Evolutionary conservation across 2,113 vertebrate species (phyloP).

Genomic region (Eulacestoma nigropectus): DNA sequence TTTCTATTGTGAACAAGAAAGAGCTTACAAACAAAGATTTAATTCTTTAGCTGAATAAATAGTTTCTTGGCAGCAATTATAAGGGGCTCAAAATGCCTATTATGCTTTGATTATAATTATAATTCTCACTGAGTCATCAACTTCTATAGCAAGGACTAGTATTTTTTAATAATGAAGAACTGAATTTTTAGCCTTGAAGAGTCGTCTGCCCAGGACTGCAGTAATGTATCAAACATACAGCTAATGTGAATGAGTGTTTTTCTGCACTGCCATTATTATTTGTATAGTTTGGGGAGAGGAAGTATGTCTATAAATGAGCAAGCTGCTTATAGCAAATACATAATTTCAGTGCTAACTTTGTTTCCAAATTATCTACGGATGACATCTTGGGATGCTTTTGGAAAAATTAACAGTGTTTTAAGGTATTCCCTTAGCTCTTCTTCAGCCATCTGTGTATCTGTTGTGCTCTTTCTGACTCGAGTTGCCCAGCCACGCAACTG

Average conservation of each 20-base stretch:
- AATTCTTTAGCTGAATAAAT: slow-evolving; percentile 53
- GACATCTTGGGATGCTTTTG: neutral
- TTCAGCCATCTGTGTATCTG: neutral
- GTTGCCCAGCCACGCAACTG: neutral
- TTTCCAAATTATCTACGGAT: neutral
- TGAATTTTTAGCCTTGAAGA: slow-evolving; percentile 13
- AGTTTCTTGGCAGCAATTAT: slow-evolving; percentile 41
- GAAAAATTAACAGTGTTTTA: neutral
- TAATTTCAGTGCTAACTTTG: neutral
- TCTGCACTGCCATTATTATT: neutral
- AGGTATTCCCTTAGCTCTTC: neutral
- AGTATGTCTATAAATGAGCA: neutral
- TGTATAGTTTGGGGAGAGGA: neutral
- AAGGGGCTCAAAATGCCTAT: slow-evolving; percentile 16
- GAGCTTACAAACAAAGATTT: slow-evolving; percentile 55
- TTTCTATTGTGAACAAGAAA: slow-evolving; percentile 46
- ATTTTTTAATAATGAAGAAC: slow-evolving; percentile 30
- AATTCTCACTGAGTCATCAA: slow-evolving; percentile 44
- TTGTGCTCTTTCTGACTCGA: neutral
- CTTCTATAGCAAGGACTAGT: slow-evolving; percentile 11
- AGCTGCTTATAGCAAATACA: neutral
- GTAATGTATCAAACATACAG: neutral
- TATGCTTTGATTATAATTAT: slow-evolving; percentile 51
- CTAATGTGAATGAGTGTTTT: neutral
- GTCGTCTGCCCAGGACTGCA: neutral